Evolutionary conservation across 53 echinoderm and acorn worm genomes (phyloP), one percentile per base, ranked within the genome.

Genomic region (Paelopatides confundens): DNA sequence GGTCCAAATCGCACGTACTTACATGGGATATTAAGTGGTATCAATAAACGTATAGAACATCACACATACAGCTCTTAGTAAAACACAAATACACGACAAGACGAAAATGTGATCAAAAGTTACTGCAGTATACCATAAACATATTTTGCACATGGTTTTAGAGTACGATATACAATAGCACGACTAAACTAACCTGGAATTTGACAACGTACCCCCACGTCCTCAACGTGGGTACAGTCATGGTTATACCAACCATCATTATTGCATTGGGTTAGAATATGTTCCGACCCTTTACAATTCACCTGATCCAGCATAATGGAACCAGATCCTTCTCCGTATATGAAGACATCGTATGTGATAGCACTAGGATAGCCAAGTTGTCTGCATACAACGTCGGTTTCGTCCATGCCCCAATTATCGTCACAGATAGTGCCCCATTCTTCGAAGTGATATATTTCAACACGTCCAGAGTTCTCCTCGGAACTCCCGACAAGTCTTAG

Each of bases 351-450:
- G 5, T 37, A 37, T 14, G 3, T 24, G 11, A 11, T 0, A 36
- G 77, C 77, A 11, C 50, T 50, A 48, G 48, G 47, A 29, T 48
- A 77, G 24, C 77, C 77, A 12, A 77, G 77, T 43, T 77, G 77
- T 49, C 29, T 24, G 17, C 77, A 77, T 2, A 77, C 77, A 21
- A 77, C 77, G 13, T 49, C 3, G 5, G 77, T 26, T 48, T 47
- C 77, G 10, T 26, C 30, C 4, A 49, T 49, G 50, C 31, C 43
- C 48, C 48, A 77, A 8, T 28, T 26, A 31, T 77, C 77, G 29
- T 77, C 77, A 50, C 77, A 77, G 17, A 77, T 39, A 1, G 77
- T 77, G 0, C 77, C 77, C 77, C 77, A 77, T 49, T 48, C 77
- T 21, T 50, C 77, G 21, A 23, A 48, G 50, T 48, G 48, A 50